phyloP scores from a whole-genome alignment of 2,888 invertebrate genomes.

The Drosophila diplacantha region DNA sequence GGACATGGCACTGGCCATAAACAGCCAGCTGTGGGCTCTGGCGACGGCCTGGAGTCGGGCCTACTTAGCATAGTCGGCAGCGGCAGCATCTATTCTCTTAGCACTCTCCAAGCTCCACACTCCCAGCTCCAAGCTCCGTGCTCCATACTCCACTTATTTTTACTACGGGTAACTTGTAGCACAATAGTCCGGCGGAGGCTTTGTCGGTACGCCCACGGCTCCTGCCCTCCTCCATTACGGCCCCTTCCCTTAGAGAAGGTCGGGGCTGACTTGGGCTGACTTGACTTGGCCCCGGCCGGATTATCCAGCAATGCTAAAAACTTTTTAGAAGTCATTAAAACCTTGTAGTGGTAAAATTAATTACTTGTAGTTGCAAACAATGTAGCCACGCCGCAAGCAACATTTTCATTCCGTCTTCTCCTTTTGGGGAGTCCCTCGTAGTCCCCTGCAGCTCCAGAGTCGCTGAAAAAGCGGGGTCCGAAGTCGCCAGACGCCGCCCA shows the following conservation, averaged over 20 bases:
- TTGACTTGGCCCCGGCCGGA: constrained; percentile 47
- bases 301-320: constrained; percentile 75
- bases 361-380: constrained; percentile 78
- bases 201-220: constrained; percentile 66
- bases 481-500: constrained; percentile 29
- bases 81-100: constrained; percentile 14
- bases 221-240: background rate
- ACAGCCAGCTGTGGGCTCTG: constrained; percentile 32
- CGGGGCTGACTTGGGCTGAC: constrained; percentile 33
- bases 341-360: constrained; percentile 78
- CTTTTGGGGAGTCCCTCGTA: constrained; percentile 1
- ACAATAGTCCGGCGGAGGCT: constrained; percentile 65
- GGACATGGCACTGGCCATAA: constrained; percentile 44
- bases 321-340: constrained; percentile 78
- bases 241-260: constrained; percentile 11
- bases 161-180: constrained; percentile 66
- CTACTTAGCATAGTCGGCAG: constrained; percentile 31
- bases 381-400: constrained; percentile 75
- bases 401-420: constrained; percentile 58
- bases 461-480: constrained; percentile 22
- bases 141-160: constrained; percentile 62
- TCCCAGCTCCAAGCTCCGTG: constrained; percentile 14
- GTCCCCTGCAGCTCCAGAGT: background rate
- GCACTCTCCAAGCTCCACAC: constrained; percentile 18
- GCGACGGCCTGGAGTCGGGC: constrained; percentile 21